Conservation (phyloP, 2,888 invertebrate species). For the Seira ritae region DNA sequence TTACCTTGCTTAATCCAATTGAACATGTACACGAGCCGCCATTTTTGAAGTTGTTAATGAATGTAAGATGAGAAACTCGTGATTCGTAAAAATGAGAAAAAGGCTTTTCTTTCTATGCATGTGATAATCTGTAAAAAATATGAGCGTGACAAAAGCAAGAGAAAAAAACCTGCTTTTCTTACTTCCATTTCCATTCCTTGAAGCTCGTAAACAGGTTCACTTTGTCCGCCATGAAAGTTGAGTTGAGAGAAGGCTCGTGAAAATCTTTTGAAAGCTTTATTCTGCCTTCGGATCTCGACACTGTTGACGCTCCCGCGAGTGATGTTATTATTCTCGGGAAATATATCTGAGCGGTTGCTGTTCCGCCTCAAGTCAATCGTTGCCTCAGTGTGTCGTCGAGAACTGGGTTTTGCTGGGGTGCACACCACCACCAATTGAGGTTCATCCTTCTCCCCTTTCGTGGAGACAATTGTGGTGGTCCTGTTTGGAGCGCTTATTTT, state of each 20-base stretch:
- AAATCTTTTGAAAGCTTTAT: constrained; percentile 66
- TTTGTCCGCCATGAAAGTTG: constrained; percentile 53
- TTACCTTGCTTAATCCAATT: background rate
- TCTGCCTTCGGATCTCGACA: constrained; percentile 67
- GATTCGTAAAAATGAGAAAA: constrained; percentile 35
- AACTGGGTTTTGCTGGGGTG: constrained; percentile 4
- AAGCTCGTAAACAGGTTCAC: constrained; percentile 58
- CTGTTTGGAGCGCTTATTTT: too few relatives aligned
- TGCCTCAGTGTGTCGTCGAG: constrained; percentile 41
- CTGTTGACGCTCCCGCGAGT: constrained; percentile 50
- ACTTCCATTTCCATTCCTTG: constrained; percentile 70
- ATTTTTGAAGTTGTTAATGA: constrained; percentile 25
- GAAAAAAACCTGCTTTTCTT: constrained; percentile 30
- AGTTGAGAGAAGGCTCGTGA: constrained; percentile 67
- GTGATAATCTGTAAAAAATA: background rate
- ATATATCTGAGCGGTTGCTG: constrained; percentile 30
- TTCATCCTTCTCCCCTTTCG: background rate
- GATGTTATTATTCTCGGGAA: constrained; percentile 36
- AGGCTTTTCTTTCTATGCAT: background rate
- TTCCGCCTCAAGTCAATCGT: constrained; percentile 37
- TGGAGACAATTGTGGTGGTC: too few relatives aligned
- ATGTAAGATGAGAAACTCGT: constrained; percentile 30
- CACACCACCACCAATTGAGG: background rate
- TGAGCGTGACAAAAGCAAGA: background rate
- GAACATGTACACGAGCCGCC: constrained; percentile 31